A percentile compares a stretch with the other conserved stretches of the same genome.
phyloP scores from a whole-genome alignment of 2,113 vertebrate genomes.

The Nycticebus coucang region DNA sequence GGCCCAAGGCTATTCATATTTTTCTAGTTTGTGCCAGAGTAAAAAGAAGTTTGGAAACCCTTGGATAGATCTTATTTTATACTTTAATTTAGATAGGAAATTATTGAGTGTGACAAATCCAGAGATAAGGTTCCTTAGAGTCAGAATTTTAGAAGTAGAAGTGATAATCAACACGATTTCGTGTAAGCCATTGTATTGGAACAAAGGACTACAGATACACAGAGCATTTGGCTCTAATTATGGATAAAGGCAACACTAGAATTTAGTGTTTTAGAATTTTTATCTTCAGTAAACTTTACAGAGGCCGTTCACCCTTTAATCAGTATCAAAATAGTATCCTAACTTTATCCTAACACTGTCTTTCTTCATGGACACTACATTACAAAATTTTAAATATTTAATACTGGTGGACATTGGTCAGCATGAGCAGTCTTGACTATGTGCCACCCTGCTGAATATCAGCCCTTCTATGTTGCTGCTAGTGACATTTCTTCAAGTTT shows the following conservation, averaged over 20 bases:
- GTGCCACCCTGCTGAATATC: neutral
- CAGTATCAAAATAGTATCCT: neutral
- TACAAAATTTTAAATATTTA: neutral
- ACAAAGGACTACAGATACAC: neutral
- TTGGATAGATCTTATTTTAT: neutral
- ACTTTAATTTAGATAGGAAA: conserved; percentile 37
- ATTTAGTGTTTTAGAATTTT: neutral
- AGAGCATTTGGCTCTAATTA: neutral
- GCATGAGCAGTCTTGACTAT: neutral
- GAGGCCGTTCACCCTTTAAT: neutral
- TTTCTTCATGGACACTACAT: neutral
- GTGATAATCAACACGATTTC: neutral
- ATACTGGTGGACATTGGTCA: neutral
- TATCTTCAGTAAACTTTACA: neutral
- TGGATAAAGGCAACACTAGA: neutral
- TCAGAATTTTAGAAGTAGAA: neutral
- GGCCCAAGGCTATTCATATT: too few species aligned
- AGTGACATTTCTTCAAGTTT: conserved; percentile 27
- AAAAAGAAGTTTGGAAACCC: too few species aligned
- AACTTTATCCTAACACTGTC: neutral
- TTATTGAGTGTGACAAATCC: conserved; percentile 30
- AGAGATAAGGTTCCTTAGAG: neutral
- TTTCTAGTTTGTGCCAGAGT: too few species aligned
- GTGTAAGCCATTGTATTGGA: neutral
- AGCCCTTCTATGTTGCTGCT: neutral